Evolutionary conservation across 2,113 vertebrate species (phyloP).

Genomic region (Cisticola juncidis): DNA sequence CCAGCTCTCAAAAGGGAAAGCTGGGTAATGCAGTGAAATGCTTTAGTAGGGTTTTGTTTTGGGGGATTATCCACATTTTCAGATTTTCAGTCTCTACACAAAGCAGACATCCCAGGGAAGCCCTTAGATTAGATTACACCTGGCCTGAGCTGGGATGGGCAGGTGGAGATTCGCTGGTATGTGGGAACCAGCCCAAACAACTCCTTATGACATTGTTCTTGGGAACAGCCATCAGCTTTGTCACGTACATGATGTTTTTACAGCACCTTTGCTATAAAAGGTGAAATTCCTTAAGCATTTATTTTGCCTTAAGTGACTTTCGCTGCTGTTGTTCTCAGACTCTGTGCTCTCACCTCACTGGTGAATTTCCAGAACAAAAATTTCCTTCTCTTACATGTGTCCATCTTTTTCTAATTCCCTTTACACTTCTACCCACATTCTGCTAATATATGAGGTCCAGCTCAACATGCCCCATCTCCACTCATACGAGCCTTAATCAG

Average conservation of each 20-base stretch:
- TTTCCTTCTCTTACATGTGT: background rate
- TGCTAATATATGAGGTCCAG: background rate
- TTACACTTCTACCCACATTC: background rate
- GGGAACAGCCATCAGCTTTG: background rate
- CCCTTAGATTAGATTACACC: rapidly evolving
- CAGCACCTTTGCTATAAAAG: background rate
- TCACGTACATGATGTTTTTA: background rate
- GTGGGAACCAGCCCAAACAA: background rate
- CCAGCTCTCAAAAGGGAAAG: background rate
- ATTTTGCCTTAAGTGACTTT: background rate
- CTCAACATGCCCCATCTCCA: background rate
- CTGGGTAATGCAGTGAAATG: background rate
- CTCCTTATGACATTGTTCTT: background rate
- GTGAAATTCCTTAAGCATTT: background rate
- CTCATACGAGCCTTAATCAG: background rate
- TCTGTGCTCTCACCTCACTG: background rate
- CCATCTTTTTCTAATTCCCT: background rate
- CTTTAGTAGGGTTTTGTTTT: background rate
- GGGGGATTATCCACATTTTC: background rate
- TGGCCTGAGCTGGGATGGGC: background rate
- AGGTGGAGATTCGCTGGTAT: background rate
- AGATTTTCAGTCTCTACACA: background rate
- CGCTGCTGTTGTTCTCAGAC: background rate
- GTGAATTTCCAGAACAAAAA: background rate
- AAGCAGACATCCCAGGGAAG: background rate